Base-by-base conservation (phyloP, 92 coral and sea anemone species). In the Pocillopora meandrina region DNA sequence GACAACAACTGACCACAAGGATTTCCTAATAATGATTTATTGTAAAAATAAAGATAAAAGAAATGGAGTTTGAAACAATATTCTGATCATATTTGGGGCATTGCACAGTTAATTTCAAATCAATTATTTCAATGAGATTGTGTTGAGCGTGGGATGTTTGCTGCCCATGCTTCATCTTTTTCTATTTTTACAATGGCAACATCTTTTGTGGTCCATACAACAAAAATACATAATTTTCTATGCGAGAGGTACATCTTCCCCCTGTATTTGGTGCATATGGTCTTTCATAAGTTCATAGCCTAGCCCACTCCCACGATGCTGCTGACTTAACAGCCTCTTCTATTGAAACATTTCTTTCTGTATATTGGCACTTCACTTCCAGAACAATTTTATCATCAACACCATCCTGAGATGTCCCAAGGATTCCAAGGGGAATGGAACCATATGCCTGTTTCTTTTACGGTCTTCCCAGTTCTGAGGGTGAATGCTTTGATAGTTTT, bases 251-350 rank as follows among this genome's bases (percentile, higher is more conserved):
- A 69, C 70, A 84, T 65, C 34, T 91, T 1, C 89, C 9, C 89
- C 94, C 65, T 87, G 93, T 60, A 84, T 75, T 73, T 90, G 93
- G 77, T 87, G 91, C 7, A 73, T 76, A 73, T 90, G 91, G 72
- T 65, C 82, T 9, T 21, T n/a, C 34, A 83, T 87, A 19, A 90
- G 80, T 13, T 4, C 9, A 20, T 26, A 26, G 31, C 31, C 31
- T 26, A 78, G 52, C 11, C 66, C 42, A 10, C 86, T 91, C 12
- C 84, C 85, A 11, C 72, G 83, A 90, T 35, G 49, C n/a, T 34
- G 64, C 73, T 55, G 61, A 2, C 71, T 56, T 47, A 21, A 82
- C 35, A 42, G 90, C 93, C 49, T 90, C 90, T 60, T 75, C 75
- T 31, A 90, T 87, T 20, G 74, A 69, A 26, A 65, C n/a, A 47